These are phyloP conservation scores for Conus ventricosus DNA, from an alignment of 1,140 invertebrate species.

Conservation along the genomic window DNA sequence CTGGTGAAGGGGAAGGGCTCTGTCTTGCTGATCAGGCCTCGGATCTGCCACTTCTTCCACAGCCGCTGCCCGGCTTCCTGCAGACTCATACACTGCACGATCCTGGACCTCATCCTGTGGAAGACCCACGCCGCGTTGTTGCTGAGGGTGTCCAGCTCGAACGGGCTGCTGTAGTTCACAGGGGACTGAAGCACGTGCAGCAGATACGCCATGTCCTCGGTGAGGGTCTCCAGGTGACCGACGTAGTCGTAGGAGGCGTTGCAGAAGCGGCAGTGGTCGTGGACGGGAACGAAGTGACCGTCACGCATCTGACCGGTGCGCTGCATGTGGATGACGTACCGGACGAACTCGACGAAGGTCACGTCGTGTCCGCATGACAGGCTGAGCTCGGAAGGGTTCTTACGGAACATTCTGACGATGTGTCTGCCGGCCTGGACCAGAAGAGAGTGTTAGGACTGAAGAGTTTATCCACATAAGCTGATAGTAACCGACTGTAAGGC, in stretches of 20 bases:
- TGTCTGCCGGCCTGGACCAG: slow-evolving; percentile 75
- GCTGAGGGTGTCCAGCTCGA: slow-evolving; percentile 57
- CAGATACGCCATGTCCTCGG: slow-evolving; percentile 20
- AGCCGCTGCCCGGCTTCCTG: slow-evolving; percentile 56
- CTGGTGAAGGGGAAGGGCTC: slow-evolving; percentile 49
- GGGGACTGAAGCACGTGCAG: slow-evolving; percentile 50
- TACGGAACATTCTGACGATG: slow-evolving; percentile 56
- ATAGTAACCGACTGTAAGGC: slow-evolving; percentile 63
- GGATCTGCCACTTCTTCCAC: slow-evolving; percentile 65
- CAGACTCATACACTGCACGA: slow-evolving; percentile 37
- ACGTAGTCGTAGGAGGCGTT: slow-evolving; percentile 9
- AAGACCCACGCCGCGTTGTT: slow-evolving; percentile 53
- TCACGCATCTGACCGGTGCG: slow-evolving; percentile 49
- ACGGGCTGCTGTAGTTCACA: slow-evolving; percentile 58
- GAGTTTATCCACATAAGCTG: slow-evolving; percentile 67
- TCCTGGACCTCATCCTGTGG: slow-evolving; percentile 33
- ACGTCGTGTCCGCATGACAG: slow-evolving; percentile 65
- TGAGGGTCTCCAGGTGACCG: slow-evolving; percentile 33
- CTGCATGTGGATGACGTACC: slow-evolving; percentile 64
- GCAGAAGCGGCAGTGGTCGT: slow-evolving; percentile 24
- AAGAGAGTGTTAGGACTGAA: slow-evolving; percentile 67
- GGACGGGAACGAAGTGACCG: slow-evolving; percentile 26
- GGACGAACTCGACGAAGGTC: slow-evolving; percentile 65
- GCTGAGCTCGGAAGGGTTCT: slow-evolving; percentile 40
- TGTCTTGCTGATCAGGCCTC: slow-evolving; percentile 63